Evolutionary conservation across 2,113 vertebrate genomes (phyloP).

Genomic region (Anhinga rufa): DNA sequence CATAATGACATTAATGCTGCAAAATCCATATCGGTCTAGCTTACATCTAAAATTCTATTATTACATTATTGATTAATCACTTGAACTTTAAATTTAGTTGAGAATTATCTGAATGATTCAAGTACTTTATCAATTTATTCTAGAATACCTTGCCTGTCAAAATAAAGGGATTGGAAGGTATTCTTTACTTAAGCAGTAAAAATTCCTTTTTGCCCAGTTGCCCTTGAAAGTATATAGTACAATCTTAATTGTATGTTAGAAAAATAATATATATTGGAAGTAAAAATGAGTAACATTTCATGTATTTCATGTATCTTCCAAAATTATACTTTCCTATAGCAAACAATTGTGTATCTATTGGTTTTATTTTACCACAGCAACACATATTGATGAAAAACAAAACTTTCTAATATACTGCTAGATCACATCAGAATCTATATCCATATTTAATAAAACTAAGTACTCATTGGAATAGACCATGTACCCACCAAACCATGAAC

Average conservation of each 20-base stretch:
- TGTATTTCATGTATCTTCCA: neutral
- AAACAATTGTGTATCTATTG: neutral
- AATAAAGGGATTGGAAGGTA: constrained; percentile 18
- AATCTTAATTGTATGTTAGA: neutral
- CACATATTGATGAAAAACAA: neutral
- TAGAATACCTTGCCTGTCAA: constrained; percentile 49
- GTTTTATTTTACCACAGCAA: neutral
- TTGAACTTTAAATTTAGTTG: constrained; percentile 66
- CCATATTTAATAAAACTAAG: neutral
- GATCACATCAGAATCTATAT: neutral
- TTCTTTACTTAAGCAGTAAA: constrained; percentile 3
- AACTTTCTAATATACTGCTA: neutral
- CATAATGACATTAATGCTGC: constrained; percentile 56
- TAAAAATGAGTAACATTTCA: neutral
- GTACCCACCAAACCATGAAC: neutral
- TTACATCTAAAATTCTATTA: constrained; percentile 70
- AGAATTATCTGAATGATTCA: constrained; percentile 44
- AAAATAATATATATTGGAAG: neutral
- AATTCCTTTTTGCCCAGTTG: neutral
- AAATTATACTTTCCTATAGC: neutral
- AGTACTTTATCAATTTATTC: constrained; percentile 62
- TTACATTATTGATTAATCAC: constrained; percentile 71
- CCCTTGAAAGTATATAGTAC: neutral
- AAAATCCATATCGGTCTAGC: constrained; percentile 36
- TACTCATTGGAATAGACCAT: neutral